A percentile compares a stretch with the other conserved stretches of the same genome.
These are phyloP conservation scores for Catharus minimus DNA, from an alignment of 2,113 vertebrate genomes.

Conservation along the genomic window DNA sequence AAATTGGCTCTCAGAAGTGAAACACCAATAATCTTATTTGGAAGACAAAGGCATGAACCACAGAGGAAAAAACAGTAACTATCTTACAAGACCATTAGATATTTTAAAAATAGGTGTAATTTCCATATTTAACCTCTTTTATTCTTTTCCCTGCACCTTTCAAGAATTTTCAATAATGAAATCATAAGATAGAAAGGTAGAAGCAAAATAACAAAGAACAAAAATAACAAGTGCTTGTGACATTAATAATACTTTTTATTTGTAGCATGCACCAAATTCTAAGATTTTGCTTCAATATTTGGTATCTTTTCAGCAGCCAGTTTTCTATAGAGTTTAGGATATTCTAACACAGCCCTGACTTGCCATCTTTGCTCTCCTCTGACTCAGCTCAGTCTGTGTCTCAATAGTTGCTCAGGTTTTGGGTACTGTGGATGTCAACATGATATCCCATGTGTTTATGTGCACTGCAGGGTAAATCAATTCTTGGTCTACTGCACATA, in stretches of 20 bases:
- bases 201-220: not conserved
- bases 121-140: not conserved
- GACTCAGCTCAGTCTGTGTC: not conserved
- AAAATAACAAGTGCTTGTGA: not conserved
- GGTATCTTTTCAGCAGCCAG: not conserved
- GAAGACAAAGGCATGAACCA: not conserved
- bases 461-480: not conserved
- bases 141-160: not conserved
- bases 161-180: not conserved
- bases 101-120: not conserved
- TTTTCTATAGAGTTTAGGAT: not conserved
- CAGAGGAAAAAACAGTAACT: not conserved
- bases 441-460: not conserved
- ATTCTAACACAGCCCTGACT: not conserved
- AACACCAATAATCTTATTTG: constrained; percentile 1
- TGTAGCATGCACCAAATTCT: not conserved
- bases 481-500: not conserved
- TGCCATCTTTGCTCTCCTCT: not conserved
- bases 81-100: not conserved
- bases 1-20: not conserved
- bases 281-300: not conserved
- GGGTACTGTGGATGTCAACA: not conserved
- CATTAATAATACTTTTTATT: not conserved
- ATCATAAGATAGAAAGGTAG: not conserved
- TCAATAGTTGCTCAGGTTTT: not conserved